Base-by-base conservation (phyloP, 2,797 vertebrate species). In the Sebastes oblongus region DNA sequence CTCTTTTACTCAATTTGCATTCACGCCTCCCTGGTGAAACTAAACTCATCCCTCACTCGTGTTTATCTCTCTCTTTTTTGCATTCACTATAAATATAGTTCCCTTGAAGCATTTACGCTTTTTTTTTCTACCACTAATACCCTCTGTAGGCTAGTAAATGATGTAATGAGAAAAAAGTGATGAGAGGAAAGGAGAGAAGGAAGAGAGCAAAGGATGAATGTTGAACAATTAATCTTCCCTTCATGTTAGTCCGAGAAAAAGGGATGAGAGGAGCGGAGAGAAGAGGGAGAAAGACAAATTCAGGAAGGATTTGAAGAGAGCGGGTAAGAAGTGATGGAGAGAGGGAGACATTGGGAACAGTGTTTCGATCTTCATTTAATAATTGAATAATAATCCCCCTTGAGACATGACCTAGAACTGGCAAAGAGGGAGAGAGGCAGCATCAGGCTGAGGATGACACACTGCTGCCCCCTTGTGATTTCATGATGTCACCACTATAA, bases 341-440 rank as follows among this genome's bases (percentile, higher is more conserved):
- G 86, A 78, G 81, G 79, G 75, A 89, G 86, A 87, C 87, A 80
- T 82, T 87, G 88, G 89, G 88, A 92, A 83, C 91, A 92, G 92
- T 89, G 85, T 93, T 95, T 96, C 92, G 90, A 96, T 96, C 92
- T 95, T 95, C 93, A 95, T 96, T 96, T 95, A 96, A 96, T 96
- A 96, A 96, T 96, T 96, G 95, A 96, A 96, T 96, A 96, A 96
- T 96, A 95, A 95, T 95, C 94, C 96, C 96, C 93, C 94, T 66
- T 77, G 95, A 95, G 95, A 95, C 92, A 56, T 96, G 95, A 95
- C 95, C 96, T 94, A 96, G 94, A 96, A 96, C 91, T 86, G 87
- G 93, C 84, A 86, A 66, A 88, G 83, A 76, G 74, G 83, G 80
- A 75, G 80, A 60, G 74, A 79, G 81, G 68, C 55, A 74, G 18